Evolutionary conservation across 1,140 invertebrate species (phyloP).

Genomic region (Ips typographus): DNA sequence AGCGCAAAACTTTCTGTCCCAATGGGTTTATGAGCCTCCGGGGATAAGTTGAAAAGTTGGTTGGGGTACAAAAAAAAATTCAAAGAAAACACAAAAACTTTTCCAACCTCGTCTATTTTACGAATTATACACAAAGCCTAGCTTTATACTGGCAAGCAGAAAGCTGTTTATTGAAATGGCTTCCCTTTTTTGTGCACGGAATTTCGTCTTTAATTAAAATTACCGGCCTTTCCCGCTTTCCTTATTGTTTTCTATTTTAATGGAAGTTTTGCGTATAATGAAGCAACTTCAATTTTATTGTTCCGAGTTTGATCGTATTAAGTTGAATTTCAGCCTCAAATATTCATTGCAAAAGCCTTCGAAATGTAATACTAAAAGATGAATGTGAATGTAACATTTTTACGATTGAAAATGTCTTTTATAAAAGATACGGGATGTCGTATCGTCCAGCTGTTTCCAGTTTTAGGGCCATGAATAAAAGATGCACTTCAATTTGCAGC

Average conservation of each 20-base stretch:
- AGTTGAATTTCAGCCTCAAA: neutral
- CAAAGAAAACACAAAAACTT: constrained; percentile 12
- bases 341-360: neutral
- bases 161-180: constrained; percentile 13
- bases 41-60: constrained; percentile 12
- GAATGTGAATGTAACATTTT: constrained; percentile 18
- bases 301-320: neutral
- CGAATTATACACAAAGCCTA: constrained; percentile 10
- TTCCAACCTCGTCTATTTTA: constrained; percentile 5
- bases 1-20: constrained; percentile 10
- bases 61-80: constrained; percentile 2
- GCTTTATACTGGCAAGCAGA: constrained; percentile 9
- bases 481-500: constrained; percentile 18
- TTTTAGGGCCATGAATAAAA: constrained; percentile 14
- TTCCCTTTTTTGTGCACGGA: constrained; percentile 4
- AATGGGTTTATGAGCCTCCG: constrained; percentile 12
- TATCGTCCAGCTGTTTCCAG: constrained; percentile 2
- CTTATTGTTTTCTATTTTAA: neutral
- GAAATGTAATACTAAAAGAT: constrained; percentile 10
- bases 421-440: constrained; percentile 11
- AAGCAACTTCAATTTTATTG: neutral
- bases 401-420: constrained; percentile 21
- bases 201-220: constrained; percentile 16
- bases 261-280: neutral
- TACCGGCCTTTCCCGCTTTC: constrained; percentile 6